Evolutionary conservation across 2,113 vertebrate species (phyloP), one percentile per base, ranked within the genome.

Genomic region (Varanus komodoensis): DNA sequence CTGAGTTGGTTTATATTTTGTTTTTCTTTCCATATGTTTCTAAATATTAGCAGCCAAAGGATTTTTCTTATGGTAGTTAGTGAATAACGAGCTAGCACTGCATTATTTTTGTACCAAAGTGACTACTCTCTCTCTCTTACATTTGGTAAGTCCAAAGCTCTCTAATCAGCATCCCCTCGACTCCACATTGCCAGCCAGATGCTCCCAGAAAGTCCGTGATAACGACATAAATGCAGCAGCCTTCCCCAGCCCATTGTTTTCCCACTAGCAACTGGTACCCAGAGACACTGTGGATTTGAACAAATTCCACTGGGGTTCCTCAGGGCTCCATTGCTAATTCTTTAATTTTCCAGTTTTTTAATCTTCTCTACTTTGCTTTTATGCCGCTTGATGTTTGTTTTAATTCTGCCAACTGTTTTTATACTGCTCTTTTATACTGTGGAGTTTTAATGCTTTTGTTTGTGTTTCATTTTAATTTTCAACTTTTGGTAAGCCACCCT

Each of bases 1-100:
- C 27, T 92, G 86, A 82, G 89, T 92, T 86, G 44, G 81, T 89
- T 77, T 57, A 71, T n/a, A 27, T 52, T 38, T 78, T 4, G 64
- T 87, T 91, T 89, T 82, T 61, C 61, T 67, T 52, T 52, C 0
- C 17, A 0, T 0, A 4, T 12, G 11, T 32, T 84, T 52, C 6
- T 68, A 74, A 38, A 29, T 14, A 32, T 3, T 87, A 23, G 54
- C 86, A 38, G 27, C 74, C 48, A 90, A 82, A 91, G 78, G 34
- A 67, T 54, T 87, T 4, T 27, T 86, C 7, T 44, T 82, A 0
- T 23, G 1, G 12, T 87, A 74, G 38, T n/a, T 77, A 52, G 32
- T 84, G 12, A 61, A 75, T 90, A 89, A 64, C 25, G 86, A 93
- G 8, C 0, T 52, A 32, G 71, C 81, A 1, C 8, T 86, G 11